Evolutionary conservation across 64 coral and sea anemone genomes (phyloP), one percentile per base, ranked within the genome.

Genomic region (Platygyra sinensis): DNA sequence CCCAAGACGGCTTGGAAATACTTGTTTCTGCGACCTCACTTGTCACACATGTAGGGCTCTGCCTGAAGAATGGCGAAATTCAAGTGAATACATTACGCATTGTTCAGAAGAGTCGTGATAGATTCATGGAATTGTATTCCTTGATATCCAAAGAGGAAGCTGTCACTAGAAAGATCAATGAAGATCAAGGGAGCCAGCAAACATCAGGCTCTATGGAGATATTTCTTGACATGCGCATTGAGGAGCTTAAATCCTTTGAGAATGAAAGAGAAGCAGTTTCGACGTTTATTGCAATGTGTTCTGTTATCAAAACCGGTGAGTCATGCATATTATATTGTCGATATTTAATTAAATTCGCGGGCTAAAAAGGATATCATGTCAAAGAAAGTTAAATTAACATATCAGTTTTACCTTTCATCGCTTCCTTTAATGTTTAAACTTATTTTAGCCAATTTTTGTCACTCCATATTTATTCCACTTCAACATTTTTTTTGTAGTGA

Each of bases 221-320:
- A 62, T 60, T 62, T 46, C 86, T 88, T 25, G 71, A 88, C 27
- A 76, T 62, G 73, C 69, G 71, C 32, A 55, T 42, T 76, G 86
- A 88, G 28, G 71, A 75, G 73, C 73, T 88, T 13, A 30, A 88
- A 39, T 20, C 73, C 1, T 88, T 88, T n/a, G 73, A 88, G 54
- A 76, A 77, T 19, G 86, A 88, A 24, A 73, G 13, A 27, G 73
- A 60, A 2, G 25, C 72, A 49, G 31, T 88, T 33, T 16, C 0
- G 1, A 62, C 72, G 30, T 77, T 88, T 28, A 10, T 88, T 52
- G 20, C 63, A 18, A 16, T 88, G 71, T 75, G 71, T 32, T 64
- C 55, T 22, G 30, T 39, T 12, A 42, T 42, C 27, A 17, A 7
- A 73, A 61, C 50, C 20, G 54, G 86, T 88, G 52, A 65, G 59